Evolutionary conservation across 2,888 invertebrate genomes (phyloP).

Genomic region (Camponotus fellah): DNA sequence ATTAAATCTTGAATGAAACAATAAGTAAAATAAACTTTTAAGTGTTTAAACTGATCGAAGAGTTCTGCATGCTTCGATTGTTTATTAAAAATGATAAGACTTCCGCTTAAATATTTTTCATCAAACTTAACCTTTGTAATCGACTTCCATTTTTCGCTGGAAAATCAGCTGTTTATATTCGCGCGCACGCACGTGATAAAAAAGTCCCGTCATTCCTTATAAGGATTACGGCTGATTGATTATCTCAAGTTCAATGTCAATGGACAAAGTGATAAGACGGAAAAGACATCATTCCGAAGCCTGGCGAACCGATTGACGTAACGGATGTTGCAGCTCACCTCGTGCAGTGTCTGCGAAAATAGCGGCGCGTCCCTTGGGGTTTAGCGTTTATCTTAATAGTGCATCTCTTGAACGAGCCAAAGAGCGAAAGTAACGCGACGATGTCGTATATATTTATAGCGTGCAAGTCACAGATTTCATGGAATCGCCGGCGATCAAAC

Average conservation of each 20-base stretch:
- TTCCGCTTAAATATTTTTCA: no score
- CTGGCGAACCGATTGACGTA: neutral
- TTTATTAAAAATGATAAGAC: neutral
- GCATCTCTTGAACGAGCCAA: neutral
- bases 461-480: slow-evolving; percentile 9
- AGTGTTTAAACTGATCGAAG: neutral
- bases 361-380: neutral
- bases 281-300: neutral
- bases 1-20: neutral
- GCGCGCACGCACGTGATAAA: neutral
- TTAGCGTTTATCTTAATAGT: slow-evolving; percentile 4
- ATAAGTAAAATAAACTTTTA: neutral
- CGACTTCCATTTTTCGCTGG: neutral
- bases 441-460: slow-evolving; percentile 13
- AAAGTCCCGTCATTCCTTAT: neutral
- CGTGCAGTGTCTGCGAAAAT: neutral
- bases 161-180: neutral
- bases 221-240: neutral
- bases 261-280: neutral
- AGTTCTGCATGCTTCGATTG: neutral
- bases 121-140: no score
- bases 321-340: slow-evolving; percentile 1
- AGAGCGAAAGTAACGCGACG: neutral
- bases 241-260: neutral
- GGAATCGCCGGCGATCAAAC: neutral